Conservation (phyloP, 2,888 invertebrate genomes). For the Oscheius sp. region DNA sequence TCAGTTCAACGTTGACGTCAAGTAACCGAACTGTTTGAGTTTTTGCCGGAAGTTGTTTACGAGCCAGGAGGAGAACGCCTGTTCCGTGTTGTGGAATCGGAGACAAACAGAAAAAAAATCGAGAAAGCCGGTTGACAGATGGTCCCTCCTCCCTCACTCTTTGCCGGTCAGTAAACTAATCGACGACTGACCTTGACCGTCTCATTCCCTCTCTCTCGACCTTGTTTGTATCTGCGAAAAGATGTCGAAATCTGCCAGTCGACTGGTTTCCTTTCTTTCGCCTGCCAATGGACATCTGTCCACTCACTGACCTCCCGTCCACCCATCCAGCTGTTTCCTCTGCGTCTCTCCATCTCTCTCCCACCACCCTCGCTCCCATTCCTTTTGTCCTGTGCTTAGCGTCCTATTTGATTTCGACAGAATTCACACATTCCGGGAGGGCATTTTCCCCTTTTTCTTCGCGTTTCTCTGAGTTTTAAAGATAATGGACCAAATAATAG, state of each 20-base stretch:
- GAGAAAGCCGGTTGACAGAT: no score
- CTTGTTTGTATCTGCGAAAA: no score
- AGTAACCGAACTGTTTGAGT: no score
- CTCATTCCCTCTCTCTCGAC: no score
- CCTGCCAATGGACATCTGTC: conserved; percentile 13
- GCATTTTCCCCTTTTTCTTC: neutral
- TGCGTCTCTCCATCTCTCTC: conserved; percentile 9
- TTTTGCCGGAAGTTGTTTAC: no score
- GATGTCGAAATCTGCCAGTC: neutral
- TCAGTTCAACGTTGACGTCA: no score
- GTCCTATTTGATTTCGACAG: conserved; percentile 18
- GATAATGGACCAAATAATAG: no score
- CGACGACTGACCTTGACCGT: no score
- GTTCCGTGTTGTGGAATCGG: neutral
- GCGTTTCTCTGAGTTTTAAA: neutral
- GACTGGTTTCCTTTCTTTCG: neutral
- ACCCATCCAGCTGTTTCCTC: conserved; percentile 30
- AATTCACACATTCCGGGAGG: neutral
- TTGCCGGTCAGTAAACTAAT: no score
- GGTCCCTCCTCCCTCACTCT: no score
- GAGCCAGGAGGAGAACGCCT: neutral
- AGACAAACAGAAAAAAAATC: neutral
- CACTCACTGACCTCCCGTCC: conserved; percentile 21
- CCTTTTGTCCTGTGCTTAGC: no score
- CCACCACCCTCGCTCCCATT: conserved; percentile 10